These are phyloP conservation scores for Babylonia areolata DNA, from an alignment of 1,140 invertebrate genomes.

Conservation along the genomic window DNA sequence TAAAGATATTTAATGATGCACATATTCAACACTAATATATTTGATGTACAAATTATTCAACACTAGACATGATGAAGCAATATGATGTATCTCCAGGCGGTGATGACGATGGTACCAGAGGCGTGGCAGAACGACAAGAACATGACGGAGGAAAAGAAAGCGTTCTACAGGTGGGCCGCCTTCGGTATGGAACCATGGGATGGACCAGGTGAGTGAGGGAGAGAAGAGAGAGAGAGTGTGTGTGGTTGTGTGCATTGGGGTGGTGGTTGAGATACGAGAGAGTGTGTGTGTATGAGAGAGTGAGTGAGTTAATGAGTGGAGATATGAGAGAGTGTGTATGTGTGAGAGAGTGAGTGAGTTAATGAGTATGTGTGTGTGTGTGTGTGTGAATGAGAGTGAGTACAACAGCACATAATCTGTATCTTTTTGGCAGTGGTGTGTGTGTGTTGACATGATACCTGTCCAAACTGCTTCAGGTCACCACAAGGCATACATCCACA, in stretches of 20 bases:
- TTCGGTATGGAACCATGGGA: slow-evolving; percentile 99
- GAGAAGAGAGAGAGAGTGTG: not conserved
- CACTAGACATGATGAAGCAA: no score
- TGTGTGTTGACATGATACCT: no score
- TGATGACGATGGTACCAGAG: slow-evolving; percentile 99
- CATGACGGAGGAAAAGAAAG: slow-evolving; percentile 93
- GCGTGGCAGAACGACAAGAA: slow-evolving; percentile 98
- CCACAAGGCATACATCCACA: no score
- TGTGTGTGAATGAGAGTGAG: not conserved
- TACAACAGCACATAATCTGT: no score
- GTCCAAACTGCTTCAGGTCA: no score
- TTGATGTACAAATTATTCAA: no score
- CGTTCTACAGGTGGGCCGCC: slow-evolving; percentile 98
- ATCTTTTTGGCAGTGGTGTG: no score
- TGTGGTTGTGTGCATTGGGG: slow-evolving; percentile 14
- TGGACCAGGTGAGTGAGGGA: slow-evolving; percentile 84
- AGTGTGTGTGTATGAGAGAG: slow-evolving; percentile 5
- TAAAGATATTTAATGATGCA: no score
- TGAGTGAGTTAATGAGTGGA: no score
- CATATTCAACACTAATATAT: no score
- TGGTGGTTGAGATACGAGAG: not conserved
- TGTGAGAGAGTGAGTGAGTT: not conserved
- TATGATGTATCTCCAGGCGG: slow-evolving; percentile 80
- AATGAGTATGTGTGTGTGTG: not conserved
- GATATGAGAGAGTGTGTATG: not conserved